Conservation (phyloP, 1,140 invertebrate genomes). For the Zaprionus taronus region DNA sequence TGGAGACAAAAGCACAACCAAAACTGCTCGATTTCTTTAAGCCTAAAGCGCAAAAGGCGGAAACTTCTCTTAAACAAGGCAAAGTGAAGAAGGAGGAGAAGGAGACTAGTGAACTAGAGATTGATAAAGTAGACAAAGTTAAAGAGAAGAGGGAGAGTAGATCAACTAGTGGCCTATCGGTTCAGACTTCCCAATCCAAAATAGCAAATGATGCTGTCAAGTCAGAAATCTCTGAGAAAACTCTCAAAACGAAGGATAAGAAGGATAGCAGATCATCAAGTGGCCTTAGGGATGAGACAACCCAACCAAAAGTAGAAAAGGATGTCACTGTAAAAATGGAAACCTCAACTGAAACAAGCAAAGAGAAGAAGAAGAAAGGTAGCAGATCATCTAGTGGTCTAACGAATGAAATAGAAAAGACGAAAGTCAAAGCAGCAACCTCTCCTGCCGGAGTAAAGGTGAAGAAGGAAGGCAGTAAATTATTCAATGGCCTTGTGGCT, state of each 20-base stretch:
- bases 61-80: not conserved
- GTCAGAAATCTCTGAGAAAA: not conserved
- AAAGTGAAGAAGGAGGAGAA: not conserved
- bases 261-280: constrained; percentile 44
- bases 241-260: not conserved
- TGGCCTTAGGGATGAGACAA: constrained; percentile 6
- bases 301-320: too few relatives aligned
- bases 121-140: not conserved
- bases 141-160: constrained; percentile 10
- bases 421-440: too few relatives aligned
- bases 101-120: not conserved
- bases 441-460: too few relatives aligned
- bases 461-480: constrained; percentile 6
- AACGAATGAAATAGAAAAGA: too few relatives aligned
- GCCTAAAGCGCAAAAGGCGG: constrained; percentile 17
- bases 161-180: constrained; percentile 42
- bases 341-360: too few relatives aligned
- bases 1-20: constrained; percentile 29
- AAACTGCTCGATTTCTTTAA: constrained; percentile 54
- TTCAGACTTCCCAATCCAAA: constrained; percentile 10
- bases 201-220: not conserved
- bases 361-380: too few relatives aligned
- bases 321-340: too few relatives aligned
- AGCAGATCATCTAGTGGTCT: too few relatives aligned
- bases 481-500: constrained; percentile 58